Evolutionary conservation across 2,797 vertebrate species (phyloP).

Genomic region (Pagetopsis macropterus): DNA sequence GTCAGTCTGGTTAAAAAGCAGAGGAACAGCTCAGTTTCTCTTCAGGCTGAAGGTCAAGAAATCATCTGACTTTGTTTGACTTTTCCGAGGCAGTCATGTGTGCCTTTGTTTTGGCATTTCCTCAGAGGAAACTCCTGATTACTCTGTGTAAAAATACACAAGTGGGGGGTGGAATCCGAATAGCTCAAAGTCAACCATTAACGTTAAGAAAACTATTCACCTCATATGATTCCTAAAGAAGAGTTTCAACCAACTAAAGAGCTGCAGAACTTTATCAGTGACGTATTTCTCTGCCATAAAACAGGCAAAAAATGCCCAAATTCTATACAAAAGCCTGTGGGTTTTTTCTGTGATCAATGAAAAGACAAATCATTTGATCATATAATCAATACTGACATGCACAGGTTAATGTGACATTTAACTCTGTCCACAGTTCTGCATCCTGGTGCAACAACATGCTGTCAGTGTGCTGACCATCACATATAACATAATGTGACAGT

Average conservation of each 20-base stretch:
- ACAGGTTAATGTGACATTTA: background rate
- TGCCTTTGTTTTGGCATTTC: constrained; percentile 62
- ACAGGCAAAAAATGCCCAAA: background rate
- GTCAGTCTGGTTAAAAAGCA: constrained; percentile 27
- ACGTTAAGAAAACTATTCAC: constrained; percentile 23
- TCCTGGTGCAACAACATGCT: no score
- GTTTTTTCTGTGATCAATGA: background rate
- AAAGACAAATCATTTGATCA: background rate
- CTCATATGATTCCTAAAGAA: background rate
- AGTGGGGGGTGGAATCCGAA: constrained; percentile 50
- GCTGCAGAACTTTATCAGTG: background rate
- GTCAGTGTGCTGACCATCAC: background rate
- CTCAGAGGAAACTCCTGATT: constrained; percentile 66
- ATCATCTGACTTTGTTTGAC: constrained; percentile 68
- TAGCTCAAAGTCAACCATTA: constrained; percentile 33
- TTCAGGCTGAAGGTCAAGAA: constrained; percentile 54
- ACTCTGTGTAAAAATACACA: constrained; percentile 55
- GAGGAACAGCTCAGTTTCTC: constrained; percentile 13
- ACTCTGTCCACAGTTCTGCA: background rate
- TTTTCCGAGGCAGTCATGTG: constrained; percentile 52
- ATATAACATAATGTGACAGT: background rate
- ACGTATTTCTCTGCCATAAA: background rate
- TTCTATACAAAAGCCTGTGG: background rate
- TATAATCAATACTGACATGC: background rate
- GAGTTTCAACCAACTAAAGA: constrained; percentile 17